Conservation (phyloP, 2,888 invertebrate genomes). For the Drosophila kokeensis region DNA sequence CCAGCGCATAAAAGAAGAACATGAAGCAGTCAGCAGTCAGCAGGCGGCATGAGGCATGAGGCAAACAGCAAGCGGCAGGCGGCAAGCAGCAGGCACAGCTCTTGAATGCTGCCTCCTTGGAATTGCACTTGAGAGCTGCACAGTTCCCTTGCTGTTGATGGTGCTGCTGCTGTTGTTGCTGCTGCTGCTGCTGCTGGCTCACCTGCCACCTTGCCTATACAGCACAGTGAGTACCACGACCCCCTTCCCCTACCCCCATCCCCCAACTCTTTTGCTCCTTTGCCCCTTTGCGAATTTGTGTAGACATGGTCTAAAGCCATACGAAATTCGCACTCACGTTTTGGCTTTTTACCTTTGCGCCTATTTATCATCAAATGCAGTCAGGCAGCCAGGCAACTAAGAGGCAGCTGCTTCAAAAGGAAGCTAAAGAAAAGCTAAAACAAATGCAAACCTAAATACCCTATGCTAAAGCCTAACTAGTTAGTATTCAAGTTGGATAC, state of each 20-base stretch:
- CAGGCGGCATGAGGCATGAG: constrained; percentile 12
- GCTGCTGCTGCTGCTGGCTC: constrained; percentile 31
- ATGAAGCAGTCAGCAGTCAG: constrained; percentile 14
- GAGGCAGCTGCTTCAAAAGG: constrained; percentile 65
- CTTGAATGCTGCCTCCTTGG: constrained; percentile 67
- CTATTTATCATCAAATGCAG: constrained; percentile 77
- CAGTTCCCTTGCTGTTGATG: constrained; percentile 48
- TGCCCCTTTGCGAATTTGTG: constrained; percentile 37
- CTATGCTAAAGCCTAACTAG: constrained; percentile 9
- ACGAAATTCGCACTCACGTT: constrained; percentile 77
- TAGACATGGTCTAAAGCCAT: constrained; percentile 57
- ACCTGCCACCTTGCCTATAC: constrained; percentile 49
- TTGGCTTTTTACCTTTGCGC: constrained; percentile 79
- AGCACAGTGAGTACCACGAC: constrained; percentile 31
- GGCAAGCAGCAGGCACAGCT: constrained; percentile 44
- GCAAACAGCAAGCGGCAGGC: constrained; percentile 27
- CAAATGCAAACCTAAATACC: constrained; percentile 17
- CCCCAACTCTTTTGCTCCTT: not conserved
- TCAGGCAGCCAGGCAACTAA: constrained; percentile 33
- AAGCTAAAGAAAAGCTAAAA: constrained; percentile 41
- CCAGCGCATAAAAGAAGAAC: constrained; percentile 73
- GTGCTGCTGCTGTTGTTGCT: not conserved
- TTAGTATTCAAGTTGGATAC: not conserved
- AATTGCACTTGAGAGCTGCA: constrained; percentile 71
- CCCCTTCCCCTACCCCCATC: not conserved